Evolutionary conservation across 2,113 vertebrate species (phyloP), one percentile per base, ranked within the genome.

Genomic region (Microcebus ravelobensis): DNA sequence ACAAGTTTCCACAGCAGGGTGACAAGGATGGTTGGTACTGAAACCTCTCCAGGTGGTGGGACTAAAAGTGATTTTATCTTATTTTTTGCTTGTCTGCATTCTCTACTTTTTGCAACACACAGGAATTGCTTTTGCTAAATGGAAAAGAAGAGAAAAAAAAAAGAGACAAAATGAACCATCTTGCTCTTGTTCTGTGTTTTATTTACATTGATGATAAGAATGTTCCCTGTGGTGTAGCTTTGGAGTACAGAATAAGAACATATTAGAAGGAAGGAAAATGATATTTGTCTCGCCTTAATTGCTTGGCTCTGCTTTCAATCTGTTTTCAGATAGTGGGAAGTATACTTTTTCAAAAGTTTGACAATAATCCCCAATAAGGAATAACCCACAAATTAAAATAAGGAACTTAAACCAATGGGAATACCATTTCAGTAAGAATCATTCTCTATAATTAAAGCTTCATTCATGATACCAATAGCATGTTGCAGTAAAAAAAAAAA

Each of bases 401-500:
- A 87, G 18, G 65, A 39, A 63, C 21, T 80, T 80, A 93, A 71
- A 67, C 50, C 67, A 91, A 48, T 39, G 45, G 70, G 27, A 93
- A 73, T 17, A 9, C 21, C 48, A 13, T 90, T 77, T 96, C 50
- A 34, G n/a, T 13, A 31, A 90, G 50, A 84, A 61, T n/a, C 57
- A 31, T 31, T 85, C 65, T 82, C 8, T 61, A 8, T 76, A 91
- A 87, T 95, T 84, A 97, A 91, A 96, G 9, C 67, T 89, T 91
- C 59, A 57, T 85, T 90, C 87, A 76, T 91, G 65, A 52, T 52
- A 59, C 7, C 36, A 82, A 42, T 13, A 80, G 73, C 31, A 96
- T 59, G 18, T 67, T 70, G 77, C 31, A 93, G 77, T 87, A 48
- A 88, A 76, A 93, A 94, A 76, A 93, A 93, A 94, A 93, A 94